These are phyloP conservation scores for Sitobion miscanthi DNA, from an alignment of 1,140 invertebrate species.

Conservation along the genomic window DNA sequence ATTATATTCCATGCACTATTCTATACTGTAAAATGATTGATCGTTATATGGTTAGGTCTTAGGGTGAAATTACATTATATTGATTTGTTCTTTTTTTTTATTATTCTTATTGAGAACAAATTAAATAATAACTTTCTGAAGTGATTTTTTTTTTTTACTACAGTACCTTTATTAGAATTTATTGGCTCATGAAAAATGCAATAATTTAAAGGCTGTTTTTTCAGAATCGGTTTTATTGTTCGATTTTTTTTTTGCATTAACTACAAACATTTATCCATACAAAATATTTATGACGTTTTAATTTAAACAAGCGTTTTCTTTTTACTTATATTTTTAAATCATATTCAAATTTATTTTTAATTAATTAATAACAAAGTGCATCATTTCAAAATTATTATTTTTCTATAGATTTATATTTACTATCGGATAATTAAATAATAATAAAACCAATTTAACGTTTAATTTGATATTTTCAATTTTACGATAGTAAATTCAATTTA, in stretches of 20 bases:
- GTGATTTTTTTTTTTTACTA: too few relatives aligned
- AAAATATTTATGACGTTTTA: background rate
- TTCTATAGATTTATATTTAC: background rate
- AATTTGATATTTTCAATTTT: background rate
- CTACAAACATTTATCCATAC: background rate
- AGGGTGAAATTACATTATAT: too few relatives aligned
- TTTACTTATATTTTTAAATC: background rate
- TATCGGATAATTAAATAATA: background rate
- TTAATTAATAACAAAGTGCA: background rate
- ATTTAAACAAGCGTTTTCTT: background rate
- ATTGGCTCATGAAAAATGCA: background rate
- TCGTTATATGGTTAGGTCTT: too few relatives aligned
- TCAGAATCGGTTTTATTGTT: background rate
- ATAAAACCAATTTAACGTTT: background rate
- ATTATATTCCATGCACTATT: too few relatives aligned
- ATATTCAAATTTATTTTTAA: background rate
- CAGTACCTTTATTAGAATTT: too few relatives aligned
- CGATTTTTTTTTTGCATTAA: background rate
- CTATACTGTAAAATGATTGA: too few relatives aligned
- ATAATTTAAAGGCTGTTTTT: background rate
- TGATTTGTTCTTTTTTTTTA: too few relatives aligned
- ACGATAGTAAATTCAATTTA: background rate
- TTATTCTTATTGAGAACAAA: too few relatives aligned
- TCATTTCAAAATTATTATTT: background rate
- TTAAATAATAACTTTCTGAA: too few relatives aligned